Conservation (phyloP, 2,797 vertebrate species). For the Kryptolebias ocellatus region DNA sequence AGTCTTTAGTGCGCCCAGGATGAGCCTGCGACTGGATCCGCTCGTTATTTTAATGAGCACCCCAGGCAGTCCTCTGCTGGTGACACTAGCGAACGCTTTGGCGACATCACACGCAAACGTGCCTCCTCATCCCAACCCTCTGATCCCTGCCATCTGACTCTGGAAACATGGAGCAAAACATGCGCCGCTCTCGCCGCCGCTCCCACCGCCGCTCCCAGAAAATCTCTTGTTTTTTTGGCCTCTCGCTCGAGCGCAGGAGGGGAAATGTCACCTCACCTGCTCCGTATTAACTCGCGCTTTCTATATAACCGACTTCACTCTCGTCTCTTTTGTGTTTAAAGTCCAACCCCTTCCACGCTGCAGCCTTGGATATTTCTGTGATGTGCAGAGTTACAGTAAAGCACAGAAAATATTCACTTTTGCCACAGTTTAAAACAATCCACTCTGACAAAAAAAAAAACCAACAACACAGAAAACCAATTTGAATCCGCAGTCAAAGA, state of each 20-base stretch:
- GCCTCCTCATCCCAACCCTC: conserved; percentile 75
- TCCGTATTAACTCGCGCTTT: conserved; percentile 48
- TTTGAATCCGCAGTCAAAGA: conserved; percentile 30
- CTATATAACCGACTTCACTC: conserved; percentile 40
- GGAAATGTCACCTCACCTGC: conserved; percentile 65
- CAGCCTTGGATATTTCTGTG: conserved; percentile 21
- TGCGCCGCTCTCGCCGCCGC: conserved; percentile 43
- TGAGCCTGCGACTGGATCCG: conserved; percentile 74
- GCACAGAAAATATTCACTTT: conserved; percentile 13
- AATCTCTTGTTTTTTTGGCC: conserved; percentile 61
- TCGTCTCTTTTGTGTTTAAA: conserved; percentile 22
- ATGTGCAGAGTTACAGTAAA: conserved; percentile 1
- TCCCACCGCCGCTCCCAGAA: conserved; percentile 45
- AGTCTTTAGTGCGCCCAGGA: conserved; percentile 72
- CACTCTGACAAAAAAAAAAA: not conserved
- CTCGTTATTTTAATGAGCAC: conserved; percentile 86
- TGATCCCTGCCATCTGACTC: conserved; percentile 81
- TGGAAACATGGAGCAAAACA: conserved; percentile 57
- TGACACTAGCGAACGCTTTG: conserved; percentile 75
- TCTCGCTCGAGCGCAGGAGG: conserved; percentile 34
- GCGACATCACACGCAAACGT: conserved; percentile 78
- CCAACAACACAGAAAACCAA: conserved; percentile 10
- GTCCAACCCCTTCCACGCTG: conserved; percentile 11
- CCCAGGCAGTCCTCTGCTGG: conserved; percentile 77
- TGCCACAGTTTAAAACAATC: conserved; percentile 9